Evolutionary conservation across 2,888 invertebrate genomes (phyloP).

Genomic region (Himalopsyche kuldschensis): DNA sequence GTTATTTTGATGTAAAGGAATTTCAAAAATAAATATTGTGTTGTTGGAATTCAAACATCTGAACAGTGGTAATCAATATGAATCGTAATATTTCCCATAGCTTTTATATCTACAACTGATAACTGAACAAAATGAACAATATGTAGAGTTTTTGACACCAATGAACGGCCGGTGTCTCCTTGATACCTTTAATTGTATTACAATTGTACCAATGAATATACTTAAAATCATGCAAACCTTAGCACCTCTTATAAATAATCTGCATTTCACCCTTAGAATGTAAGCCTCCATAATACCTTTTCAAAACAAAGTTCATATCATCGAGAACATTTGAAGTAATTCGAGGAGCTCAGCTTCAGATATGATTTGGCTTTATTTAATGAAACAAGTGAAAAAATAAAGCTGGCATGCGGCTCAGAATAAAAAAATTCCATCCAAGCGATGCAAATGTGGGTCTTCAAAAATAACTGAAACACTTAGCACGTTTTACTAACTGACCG

Average conservation of each 20-base stretch:
- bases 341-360: too few species aligned
- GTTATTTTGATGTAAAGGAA: not conserved
- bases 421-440: too few species aligned
- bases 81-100: not conserved
- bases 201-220: not conserved
- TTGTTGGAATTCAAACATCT: not conserved
- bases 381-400: too few species aligned
- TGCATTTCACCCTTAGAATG: constrained; percentile 22
- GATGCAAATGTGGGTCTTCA: too few species aligned
- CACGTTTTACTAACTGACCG: too few species aligned
- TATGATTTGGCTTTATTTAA: too few species aligned
- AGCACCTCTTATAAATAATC: constrained; percentile 1
- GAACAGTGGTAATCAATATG: not conserved
- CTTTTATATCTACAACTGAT: not conserved
- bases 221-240: not conserved
- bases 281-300: not conserved
- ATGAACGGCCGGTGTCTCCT: not conserved
- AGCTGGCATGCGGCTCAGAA: too few species aligned
- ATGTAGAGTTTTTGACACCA: not conserved
- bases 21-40: not conserved
- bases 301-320: not conserved
- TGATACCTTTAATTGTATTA: not conserved
- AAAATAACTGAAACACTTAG: too few species aligned
- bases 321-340: too few species aligned
- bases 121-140: not conserved